Evolutionary conservation across 2,113 vertebrate genomes (phyloP), one percentile per base, ranked within the genome.

Genomic region (Micronycteris hirsuta): DNA sequence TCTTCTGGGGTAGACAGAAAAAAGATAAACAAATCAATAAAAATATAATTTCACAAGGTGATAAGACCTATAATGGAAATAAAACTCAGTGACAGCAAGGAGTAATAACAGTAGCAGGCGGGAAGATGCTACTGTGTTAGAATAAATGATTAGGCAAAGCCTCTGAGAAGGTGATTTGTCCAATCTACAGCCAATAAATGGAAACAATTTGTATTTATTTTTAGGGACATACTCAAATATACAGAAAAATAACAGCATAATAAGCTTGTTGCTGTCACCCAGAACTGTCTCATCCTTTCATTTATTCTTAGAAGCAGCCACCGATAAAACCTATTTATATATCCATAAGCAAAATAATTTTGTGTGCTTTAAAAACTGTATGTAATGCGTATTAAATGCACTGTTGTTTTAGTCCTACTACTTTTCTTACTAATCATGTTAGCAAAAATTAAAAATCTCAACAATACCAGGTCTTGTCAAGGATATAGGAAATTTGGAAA

Each of bases 391-490:
- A 74, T 19, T 70, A 77, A 86, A 19, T 76, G 31, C 7, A 87
- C 41, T 83, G 3, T 74, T 77, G 15, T 56, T 82, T 87, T 94
- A 93, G n/a, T 91, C 65, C 43, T 91, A 31, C 8, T 49, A 4
- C 43, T 63, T 49, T 73, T 80, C 52, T 89, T 81, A 26, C 24
- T 76, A 45, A 65, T n/a, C 16, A 15, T 49, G 36, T 78, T 58
- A 86, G 61, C 76, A 87, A 92, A 95, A 82, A 67, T 82, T 87
- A 71, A 87, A 87, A 92, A 70, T 95, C 38, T 82, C 67, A 56
- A 12, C 13, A 81, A 6, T 9, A 54, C 28, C 10, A 58, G 52
- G 7, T 92, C 17, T 87, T 74, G 19, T 81, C 47, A 82, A 41
- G 33, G 83, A 38, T 58, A 8, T 76, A 7, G 24, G 47, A 82